Conservation (phyloP, 2,888 invertebrate species). For the Agrotis segetum region DNA sequence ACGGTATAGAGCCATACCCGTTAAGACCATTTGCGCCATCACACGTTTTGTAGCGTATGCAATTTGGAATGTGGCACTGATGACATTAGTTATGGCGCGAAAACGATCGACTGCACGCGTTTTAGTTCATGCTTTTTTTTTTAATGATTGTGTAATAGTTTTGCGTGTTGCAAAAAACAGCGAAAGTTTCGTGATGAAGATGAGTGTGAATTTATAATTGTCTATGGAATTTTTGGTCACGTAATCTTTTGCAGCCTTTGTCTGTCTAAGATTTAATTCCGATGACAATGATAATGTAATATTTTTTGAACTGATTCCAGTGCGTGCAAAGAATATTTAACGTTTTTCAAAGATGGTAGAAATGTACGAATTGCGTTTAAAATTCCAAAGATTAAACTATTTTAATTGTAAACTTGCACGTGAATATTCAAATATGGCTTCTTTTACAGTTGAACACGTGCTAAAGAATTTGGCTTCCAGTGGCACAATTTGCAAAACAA, state of each 20-base stretch:
- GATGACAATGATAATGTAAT: too few species aligned
- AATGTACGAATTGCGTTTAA: not conserved
- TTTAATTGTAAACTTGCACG: not conserved
- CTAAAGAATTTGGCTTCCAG: constrained; percentile 25
- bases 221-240: not conserved
- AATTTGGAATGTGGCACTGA: constrained; percentile 60
- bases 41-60: constrained; percentile 40
- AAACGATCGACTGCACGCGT: constrained; percentile 41
- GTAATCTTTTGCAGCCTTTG: not conserved
- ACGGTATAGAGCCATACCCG: constrained; percentile 49
- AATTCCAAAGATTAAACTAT: not conserved
- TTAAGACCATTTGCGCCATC: constrained; percentile 49
- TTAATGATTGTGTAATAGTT: constrained; percentile 41
- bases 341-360: not conserved
- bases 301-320: too few species aligned
- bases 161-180: constrained; percentile 34
- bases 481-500: constrained; percentile 61
- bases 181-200: constrained; percentile 44
- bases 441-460: constrained; percentile 24
- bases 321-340: not conserved
- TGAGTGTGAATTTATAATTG: constrained; percentile 1
- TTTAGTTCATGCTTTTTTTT: constrained; percentile 26
- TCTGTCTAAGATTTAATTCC: too few species aligned
- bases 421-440: not conserved
- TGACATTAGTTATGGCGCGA: constrained; percentile 55